Conservation (phyloP, 2,113 vertebrate genomes). For the Dolichotis patagonum region DNA sequence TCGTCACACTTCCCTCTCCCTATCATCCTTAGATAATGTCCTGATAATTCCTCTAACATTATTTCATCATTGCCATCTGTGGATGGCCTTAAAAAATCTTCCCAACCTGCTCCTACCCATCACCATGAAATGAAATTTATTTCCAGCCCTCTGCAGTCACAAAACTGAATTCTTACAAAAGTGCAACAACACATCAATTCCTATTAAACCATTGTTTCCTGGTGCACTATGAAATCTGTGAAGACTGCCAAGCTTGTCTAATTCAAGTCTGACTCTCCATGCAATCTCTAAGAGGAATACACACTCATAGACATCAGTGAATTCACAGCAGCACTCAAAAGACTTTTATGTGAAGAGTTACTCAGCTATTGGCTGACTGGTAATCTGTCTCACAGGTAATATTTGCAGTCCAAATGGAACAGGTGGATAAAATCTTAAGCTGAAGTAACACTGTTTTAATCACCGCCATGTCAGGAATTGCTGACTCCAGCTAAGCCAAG, state of each 20-base stretch:
- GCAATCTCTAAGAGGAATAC: not conserved
- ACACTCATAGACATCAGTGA: not conserved
- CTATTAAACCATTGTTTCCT: not conserved
- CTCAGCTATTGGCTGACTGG: not conserved
- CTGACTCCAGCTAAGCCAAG: not conserved
- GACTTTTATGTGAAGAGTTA: slow-evolving; percentile 16
- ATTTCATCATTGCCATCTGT: not conserved
- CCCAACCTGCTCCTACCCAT: not conserved
- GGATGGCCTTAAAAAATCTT: not conserved
- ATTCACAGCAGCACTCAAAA: slow-evolving; percentile 27
- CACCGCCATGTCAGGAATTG: not conserved
- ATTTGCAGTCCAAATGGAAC: slow-evolving; percentile 31
- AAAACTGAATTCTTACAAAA: not conserved
- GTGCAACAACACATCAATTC: not conserved
- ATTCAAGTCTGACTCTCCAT: not conserved
- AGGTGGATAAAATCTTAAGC: slow-evolving; percentile 9
- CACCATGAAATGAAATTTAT: not conserved
- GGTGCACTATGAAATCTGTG: not conserved
- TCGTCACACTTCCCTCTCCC: not conserved
- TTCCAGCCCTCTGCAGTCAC: not conserved
- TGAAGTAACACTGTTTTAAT: slow-evolving; percentile 60
- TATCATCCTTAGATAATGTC: not conserved
- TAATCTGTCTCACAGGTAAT: not conserved
- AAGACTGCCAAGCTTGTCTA: not conserved
- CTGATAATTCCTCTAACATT: not conserved